These are phyloP conservation scores for Mus pahari DNA, from an alignment of 2,113 vertebrate genomes.

Conservation along the genomic window DNA sequence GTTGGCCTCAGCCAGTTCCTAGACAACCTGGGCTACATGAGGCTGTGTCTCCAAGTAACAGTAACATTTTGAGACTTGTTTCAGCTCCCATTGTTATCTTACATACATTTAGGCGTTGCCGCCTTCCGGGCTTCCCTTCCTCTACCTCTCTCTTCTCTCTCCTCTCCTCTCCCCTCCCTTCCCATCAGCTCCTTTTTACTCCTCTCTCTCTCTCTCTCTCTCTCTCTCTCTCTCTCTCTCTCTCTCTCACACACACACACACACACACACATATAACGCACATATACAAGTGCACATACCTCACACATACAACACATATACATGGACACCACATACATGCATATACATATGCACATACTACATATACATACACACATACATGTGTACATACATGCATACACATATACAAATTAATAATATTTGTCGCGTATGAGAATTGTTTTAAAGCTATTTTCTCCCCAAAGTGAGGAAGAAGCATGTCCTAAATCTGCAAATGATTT, in stretches of 20 bases:
- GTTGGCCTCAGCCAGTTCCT: background rate
- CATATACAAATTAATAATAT: background rate
- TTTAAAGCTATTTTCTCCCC: constrained; percentile 1
- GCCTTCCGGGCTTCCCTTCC: background rate
- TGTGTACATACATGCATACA: background rate
- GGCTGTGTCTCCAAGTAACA: no score
- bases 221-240: background rate
- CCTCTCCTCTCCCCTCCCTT: background rate
- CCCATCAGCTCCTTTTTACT: background rate
- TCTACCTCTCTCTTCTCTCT: background rate
- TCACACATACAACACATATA: background rate
- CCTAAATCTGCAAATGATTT: background rate
- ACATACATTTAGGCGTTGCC: no score
- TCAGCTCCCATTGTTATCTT: background rate
- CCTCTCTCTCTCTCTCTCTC: background rate
- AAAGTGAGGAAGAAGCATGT: background rate
- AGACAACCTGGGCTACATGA: background rate
- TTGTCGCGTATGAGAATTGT: background rate
- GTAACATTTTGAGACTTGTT: background rate
- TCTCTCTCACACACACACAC: no score
- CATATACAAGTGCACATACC: background rate
- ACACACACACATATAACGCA: background rate
- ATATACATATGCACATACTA: background rate
- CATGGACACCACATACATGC: background rate
- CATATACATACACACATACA: background rate